These are phyloP conservation scores for Caenorhabditis sp. DNA, from an alignment of 2,888 invertebrate species.

Conservation along the genomic window DNA sequence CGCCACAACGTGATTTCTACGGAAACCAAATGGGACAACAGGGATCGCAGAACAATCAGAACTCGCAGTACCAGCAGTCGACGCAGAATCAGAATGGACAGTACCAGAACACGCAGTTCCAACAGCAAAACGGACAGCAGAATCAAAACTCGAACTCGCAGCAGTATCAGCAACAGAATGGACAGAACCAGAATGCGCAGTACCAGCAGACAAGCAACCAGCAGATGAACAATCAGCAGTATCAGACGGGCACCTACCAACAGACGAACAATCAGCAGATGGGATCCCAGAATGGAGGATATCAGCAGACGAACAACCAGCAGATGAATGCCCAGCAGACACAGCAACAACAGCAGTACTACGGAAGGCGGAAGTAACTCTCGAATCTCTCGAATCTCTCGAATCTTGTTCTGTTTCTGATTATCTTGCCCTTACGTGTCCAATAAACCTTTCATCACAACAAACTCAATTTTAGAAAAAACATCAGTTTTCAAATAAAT, in stretches of 20 bases:
- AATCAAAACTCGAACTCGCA: constrained; percentile 14
- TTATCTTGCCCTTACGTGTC: constrained; percentile 47
- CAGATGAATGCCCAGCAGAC: constrained; percentile 50
- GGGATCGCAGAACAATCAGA: constrained; percentile 28
- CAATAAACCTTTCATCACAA: constrained; percentile 32
- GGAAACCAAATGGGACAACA: constrained; percentile 58
- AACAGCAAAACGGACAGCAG: constrained; percentile 40
- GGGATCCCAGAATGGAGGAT: constrained; percentile 21
- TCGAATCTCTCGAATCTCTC: not conserved
- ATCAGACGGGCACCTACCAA: constrained; percentile 40
- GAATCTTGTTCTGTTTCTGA: constrained; percentile 20
- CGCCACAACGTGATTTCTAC: constrained; percentile 54
- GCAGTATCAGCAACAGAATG: constrained; percentile 23
- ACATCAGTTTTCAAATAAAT: too few species aligned
- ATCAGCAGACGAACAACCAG: constrained; percentile 42
- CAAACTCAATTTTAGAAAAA: too few species aligned
- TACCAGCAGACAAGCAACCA: constrained; percentile 52
- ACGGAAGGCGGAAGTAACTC: constrained; percentile 54
- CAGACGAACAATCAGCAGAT: constrained; percentile 45
- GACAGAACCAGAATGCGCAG: constrained; percentile 43
- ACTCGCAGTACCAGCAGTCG: constrained; percentile 41
- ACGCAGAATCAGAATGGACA: constrained; percentile 49
- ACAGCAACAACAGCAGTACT: constrained; percentile 59
- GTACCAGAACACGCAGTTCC: constrained; percentile 44
- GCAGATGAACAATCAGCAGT: constrained; percentile 48